Evolutionary conservation across 2,888 invertebrate genomes (phyloP).

Genomic region (Saturnia japonica): DNA sequence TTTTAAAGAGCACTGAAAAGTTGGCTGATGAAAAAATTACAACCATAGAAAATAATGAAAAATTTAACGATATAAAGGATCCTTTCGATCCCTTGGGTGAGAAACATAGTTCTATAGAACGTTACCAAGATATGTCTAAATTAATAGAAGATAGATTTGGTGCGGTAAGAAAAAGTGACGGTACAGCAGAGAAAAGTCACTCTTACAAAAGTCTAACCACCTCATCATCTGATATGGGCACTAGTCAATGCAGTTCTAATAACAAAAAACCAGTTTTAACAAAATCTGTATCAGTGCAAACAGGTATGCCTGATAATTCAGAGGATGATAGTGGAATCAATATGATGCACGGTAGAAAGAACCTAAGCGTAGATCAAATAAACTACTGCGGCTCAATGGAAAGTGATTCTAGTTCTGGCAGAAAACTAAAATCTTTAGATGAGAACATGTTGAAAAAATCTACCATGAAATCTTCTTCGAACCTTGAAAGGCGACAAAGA

Average conservation of each 20-base stretch:
- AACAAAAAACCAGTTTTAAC: constrained; percentile 76
- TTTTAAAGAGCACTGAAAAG: constrained; percentile 74
- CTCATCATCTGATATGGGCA: constrained; percentile 80
- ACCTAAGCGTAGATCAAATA: constrained; percentile 77
- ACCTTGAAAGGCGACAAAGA: constrained; percentile 75
- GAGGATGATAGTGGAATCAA: constrained; percentile 71
- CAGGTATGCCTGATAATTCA: constrained; percentile 75
- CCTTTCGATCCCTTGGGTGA: constrained; percentile 83
- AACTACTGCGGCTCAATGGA: constrained; percentile 80
- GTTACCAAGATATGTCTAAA: constrained; percentile 88
- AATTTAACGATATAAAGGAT: constrained; percentile 73
- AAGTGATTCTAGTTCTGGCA: constrained; percentile 74
- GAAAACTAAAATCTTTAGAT: constrained; percentile 74
- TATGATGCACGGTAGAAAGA: constrained; percentile 75
- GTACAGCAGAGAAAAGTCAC: constrained; percentile 76
- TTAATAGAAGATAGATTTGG: constrained; percentile 86
- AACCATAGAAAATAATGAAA: constrained; percentile 65
- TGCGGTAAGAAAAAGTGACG: constrained; percentile 67
- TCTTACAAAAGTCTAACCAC: constrained; percentile 78
- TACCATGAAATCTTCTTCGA: constrained; percentile 70
- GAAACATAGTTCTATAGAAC: constrained; percentile 86
- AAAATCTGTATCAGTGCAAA: constrained; percentile 79
- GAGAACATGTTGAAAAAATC: constrained; percentile 78
- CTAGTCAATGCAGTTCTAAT: constrained; percentile 75
- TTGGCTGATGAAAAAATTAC: constrained; percentile 72